Evolutionary conservation across 2,888 invertebrate genomes (phyloP), one percentile per base, ranked within the genome.

Genomic region (Beris chalybata): DNA sequence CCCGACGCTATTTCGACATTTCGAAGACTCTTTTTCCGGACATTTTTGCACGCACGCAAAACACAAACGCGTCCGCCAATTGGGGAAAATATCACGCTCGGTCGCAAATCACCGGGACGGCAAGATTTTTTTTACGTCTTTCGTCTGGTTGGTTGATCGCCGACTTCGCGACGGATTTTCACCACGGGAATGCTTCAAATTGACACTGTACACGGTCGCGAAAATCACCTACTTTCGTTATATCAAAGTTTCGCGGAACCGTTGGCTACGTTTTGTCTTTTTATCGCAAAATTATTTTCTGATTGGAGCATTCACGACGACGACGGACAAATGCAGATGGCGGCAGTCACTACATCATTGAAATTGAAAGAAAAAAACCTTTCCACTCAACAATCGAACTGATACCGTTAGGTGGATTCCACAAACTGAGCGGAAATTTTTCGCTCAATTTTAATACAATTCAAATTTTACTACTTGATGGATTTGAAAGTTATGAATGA

Each of bases 1-100:
- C 22, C 22, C 22, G 5, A 38, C 38, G 75, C 74, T 70, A 75
- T 76, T 70, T 52, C 61, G 65, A 64, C 54, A 52, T 61, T 59
- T 61, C 61, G 50, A 52, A 52, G 61, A 61, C 52, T 52, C 52
- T 22, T 50, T 50, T 38, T 50, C 7, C 38, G 22, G 48, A 61
- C 61, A 61, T 61, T 52, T 38, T 61, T 61, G 61, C 43, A 52
- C 52, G 61, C 50, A 61, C 61, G 61, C 61, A 61, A 38, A 22
- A 22, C 57, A n/a, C 44, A 52, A 52, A 29, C 22, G 22, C 22
- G 22, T 22, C 12, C 30, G 31, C 54, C 31, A 31, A 30, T n/a
- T 54, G 13, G 15, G 50, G 30, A 53, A 29, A 53, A 53, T 53
- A 22, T 53, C 31, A 31, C 22, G 9, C 9, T 5, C 50, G 38